Conservation (phyloP, 2,888 invertebrate species). For the Ophraella communa region DNA sequence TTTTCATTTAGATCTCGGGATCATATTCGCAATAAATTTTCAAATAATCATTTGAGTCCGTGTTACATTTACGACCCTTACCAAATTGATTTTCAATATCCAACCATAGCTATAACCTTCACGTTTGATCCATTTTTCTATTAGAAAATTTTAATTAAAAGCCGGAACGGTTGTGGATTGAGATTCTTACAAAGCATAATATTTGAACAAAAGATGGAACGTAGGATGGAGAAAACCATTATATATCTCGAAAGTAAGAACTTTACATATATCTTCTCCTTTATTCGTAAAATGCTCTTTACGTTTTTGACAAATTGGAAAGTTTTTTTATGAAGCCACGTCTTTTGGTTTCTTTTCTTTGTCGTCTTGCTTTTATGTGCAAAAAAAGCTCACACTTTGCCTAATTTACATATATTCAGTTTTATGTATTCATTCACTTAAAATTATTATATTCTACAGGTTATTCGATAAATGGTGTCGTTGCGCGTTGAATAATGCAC, state of each 20-base stretch:
- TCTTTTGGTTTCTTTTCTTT: not conserved
- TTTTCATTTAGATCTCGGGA: not conserved
- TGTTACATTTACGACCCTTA: not conserved
- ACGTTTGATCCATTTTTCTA: not conserved
- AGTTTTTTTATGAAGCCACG: not conserved
- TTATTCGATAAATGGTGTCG: no score
- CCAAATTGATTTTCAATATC: not conserved
- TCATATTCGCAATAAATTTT: not conserved
- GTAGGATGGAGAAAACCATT: not conserved
- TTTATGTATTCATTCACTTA: not conserved
- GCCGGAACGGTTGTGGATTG: not conserved
- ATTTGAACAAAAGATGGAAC: not conserved
- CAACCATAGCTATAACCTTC: not conserved
- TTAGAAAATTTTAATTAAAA: not conserved
- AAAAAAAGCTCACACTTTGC: not conserved
- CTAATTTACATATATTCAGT: not conserved
- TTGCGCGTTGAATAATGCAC: no score
- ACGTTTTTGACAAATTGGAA: constrained; percentile 3
- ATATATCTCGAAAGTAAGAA: not conserved
- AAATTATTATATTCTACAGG: not conserved
- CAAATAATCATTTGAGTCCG: not conserved
- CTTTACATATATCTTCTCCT: not conserved
- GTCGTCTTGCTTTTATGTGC: not conserved
- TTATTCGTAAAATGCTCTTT: not conserved
- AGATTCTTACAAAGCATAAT: not conserved